Conservation (phyloP, 2,888 invertebrate genomes). For the Drosophila maculinotata region DNA sequence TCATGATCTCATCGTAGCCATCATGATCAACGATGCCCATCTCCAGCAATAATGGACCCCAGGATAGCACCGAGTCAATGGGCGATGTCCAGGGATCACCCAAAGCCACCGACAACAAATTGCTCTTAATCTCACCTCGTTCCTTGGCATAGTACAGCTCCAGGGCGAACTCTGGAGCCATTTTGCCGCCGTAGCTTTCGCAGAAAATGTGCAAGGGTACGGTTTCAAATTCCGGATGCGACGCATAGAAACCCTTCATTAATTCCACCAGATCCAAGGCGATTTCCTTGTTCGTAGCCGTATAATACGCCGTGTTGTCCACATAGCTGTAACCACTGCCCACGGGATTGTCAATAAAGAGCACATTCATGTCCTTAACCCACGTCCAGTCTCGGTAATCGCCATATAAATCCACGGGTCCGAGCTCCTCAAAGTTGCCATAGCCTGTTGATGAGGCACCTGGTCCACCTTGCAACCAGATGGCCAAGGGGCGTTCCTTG, state of each 20-base stretch:
- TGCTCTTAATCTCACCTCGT: slow-evolving; percentile 87
- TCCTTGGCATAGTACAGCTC: slow-evolving; percentile 87
- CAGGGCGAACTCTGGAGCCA: slow-evolving; percentile 93
- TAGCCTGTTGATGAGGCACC: slow-evolving; percentile 91
- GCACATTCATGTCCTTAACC: slow-evolving; percentile 91
- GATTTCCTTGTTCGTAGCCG: slow-evolving; percentile 88
- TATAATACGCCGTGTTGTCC: slow-evolving; percentile 86
- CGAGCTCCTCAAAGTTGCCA: slow-evolving; percentile 94
- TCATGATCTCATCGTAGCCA: slow-evolving; percentile 88
- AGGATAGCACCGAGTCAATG: slow-evolving; percentile 92
- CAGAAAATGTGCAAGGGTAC: slow-evolving; percentile 93
- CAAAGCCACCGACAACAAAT: slow-evolving; percentile 91
- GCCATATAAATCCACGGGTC: slow-evolving; percentile 89
- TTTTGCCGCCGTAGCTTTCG: slow-evolving; percentile 97
- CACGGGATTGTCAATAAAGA: slow-evolving; percentile 96
- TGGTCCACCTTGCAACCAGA: slow-evolving; percentile 96
- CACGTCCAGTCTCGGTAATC: slow-evolving; percentile 90
- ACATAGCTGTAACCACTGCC: slow-evolving; percentile 95
- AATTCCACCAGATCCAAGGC: slow-evolving; percentile 91
- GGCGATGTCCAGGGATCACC: slow-evolving; percentile 97
- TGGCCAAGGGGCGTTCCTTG: slow-evolving; percentile 89
- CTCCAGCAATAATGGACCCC: slow-evolving; percentile 92
- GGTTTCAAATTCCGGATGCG: slow-evolving; percentile 89
- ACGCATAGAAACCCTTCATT: slow-evolving; percentile 89
- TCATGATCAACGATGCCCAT: slow-evolving; percentile 90